Evolutionary conservation across 2,113 vertebrate genomes (phyloP), one percentile per base, ranked within the genome.

Genomic region (Mugil cephalus): DNA sequence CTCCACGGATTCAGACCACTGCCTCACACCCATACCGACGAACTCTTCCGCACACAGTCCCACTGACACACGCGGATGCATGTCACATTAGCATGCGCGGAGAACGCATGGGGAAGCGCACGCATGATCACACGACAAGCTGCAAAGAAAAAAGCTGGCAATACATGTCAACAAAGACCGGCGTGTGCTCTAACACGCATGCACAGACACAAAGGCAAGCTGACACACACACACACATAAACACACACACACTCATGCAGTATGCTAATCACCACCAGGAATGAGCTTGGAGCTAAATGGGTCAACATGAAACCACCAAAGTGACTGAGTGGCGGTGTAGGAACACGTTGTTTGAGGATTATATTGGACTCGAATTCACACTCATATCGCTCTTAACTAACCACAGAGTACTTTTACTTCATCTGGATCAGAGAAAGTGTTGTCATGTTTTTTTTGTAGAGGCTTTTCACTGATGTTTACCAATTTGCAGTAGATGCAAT

Each of bases 1-100:
- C 85, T 81, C 86, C 11, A 10, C 24, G 70, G 83, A 82, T 73
- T 69, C 60, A 24, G 10, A n/a, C 65, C 30, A 18, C 59, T 64
- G 65, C 43, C 43, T 64, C 58, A 47, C 62, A 42, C 51, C 17
- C 38, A 38, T 7, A 40, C 55, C n/a, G 14, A 60, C 43, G 59
- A 54, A 65, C 65, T 24, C 58, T 39, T 21, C 39, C 42, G 43
- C 52, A 48, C 19, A 17, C 69, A 30, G 1, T 42, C 18, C 38
- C 18, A 56, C 47, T 46, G 15, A 38, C 61, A 46, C 6, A 58
- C 10, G 30, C 3, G 6, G 12, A 13, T 14, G 10, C 58, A 43
- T 0, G 13, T 6, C 8, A 50, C 51, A 56, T 43, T 43, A 43
- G 40, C 15, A 43, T 14, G 13, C 14, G 42, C 63, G 39, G 19